These are phyloP conservation scores for Bombus pyrosoma DNA, from an alignment of 1,140 invertebrate species.

Conservation along the genomic window DNA sequence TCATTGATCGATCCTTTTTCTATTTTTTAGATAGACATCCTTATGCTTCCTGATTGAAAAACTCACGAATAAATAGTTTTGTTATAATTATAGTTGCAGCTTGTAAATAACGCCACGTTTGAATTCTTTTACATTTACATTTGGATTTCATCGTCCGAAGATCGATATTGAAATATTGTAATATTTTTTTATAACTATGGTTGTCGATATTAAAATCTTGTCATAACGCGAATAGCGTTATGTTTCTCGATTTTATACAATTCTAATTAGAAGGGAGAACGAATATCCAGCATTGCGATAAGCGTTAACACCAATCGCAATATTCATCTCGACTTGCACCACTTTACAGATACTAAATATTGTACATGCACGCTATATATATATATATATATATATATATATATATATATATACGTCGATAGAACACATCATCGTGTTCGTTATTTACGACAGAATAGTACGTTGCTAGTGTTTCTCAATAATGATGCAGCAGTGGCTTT, in stretches of 20 bases:
- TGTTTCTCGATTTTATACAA: too few species aligned
- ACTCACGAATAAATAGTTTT: not conserved
- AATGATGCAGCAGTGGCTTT: not conserved
- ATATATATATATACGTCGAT: not conserved
- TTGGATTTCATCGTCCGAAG: too few species aligned
- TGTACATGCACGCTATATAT: not conserved
- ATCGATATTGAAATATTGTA: too few species aligned
- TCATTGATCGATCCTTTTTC: too few species aligned
- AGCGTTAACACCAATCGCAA: not conserved
- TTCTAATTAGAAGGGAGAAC: too few species aligned
- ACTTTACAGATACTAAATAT: not conserved
- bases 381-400: too few species aligned
- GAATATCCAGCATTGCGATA: too few species aligned
- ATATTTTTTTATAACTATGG: too few species aligned
- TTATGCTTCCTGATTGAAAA: accelerated
- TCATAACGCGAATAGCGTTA: too few species aligned
- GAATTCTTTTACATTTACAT: too few species aligned
- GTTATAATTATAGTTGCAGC: not conserved
- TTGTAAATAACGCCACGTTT: too few species aligned
- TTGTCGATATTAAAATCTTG: too few species aligned
- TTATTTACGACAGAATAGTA: not conserved
- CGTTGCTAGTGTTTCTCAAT: not conserved
- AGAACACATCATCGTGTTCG: not conserved
- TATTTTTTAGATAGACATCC: accelerated
- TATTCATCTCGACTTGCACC: not conserved